A percentile compares a stretch with the other conserved stretches of the same genome.
Conservation (phyloP, 2,113 vertebrate species). For the Neopipo cinnamomea region DNA sequence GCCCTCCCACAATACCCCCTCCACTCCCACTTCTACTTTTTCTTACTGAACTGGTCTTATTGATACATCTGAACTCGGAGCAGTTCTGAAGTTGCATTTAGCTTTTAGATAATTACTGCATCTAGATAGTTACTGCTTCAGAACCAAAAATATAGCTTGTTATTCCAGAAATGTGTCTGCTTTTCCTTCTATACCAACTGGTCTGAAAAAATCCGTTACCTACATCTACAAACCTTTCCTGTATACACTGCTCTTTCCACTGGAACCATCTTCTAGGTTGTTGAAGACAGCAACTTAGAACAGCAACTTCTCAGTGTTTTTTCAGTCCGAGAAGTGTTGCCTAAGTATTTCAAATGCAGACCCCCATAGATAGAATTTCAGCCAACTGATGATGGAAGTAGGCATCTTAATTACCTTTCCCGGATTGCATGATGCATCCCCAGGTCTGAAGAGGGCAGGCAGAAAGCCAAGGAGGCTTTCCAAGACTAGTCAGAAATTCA, state of each 20-base stretch:
- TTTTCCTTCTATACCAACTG: neutral
- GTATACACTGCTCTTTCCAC: neutral
- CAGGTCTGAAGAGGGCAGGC: neutral
- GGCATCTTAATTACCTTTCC: neutral
- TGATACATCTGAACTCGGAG: neutral
- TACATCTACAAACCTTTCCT: neutral
- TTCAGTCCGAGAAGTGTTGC: neutral
- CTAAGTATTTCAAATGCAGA: neutral
- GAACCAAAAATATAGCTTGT: neutral
- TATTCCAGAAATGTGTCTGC: neutral
- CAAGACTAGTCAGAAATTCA: neutral
- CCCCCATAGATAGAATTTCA: neutral
- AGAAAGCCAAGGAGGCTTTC: neutral
- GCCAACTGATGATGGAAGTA: neutral
- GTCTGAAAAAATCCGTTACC: neutral
- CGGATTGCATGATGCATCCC: neutral
- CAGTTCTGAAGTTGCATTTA: neutral
- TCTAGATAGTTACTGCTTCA: neutral
- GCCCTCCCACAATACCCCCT: neutral
- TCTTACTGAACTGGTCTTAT: neutral
- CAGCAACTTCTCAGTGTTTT: neutral
- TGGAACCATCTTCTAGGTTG: neutral
- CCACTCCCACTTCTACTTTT: neutral
- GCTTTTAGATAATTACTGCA: neutral
- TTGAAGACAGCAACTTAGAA: neutral